phyloP scores from a whole-genome alignment of 2,797 vertebrate genomes.

The Poecilia velifera region DNA sequence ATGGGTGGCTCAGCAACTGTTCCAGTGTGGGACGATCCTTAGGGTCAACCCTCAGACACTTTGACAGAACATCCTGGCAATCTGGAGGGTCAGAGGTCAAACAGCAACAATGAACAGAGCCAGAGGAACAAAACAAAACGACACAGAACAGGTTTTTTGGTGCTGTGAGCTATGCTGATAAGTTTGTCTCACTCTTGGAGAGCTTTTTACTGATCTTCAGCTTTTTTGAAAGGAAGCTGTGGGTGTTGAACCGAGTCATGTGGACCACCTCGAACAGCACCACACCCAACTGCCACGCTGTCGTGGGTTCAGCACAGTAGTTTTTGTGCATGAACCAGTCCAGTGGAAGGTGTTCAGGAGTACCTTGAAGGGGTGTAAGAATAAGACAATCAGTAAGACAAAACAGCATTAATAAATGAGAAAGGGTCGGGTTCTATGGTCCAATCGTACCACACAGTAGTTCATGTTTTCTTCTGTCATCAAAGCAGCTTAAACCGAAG shows the following conservation, averaged over 20 bases:
- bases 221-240: neutral
- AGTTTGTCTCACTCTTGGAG: neutral
- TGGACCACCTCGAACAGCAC: conserved; percentile 28
- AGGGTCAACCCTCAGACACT: neutral
- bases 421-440: neutral
- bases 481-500: conserved; percentile 36
- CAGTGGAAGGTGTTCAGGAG: conserved; percentile 2
- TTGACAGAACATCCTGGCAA: neutral
- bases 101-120: neutral
- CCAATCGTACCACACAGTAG: conserved; percentile 1
- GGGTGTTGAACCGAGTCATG: neutral
- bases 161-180: neutral
- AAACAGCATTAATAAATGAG: neutral
- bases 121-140: neutral
- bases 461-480: neutral
- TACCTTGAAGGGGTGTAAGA: neutral
- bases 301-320: conserved; percentile 24
- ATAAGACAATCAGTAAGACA: neutral
- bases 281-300: conserved; percentile 31
- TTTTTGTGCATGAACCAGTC: neutral
- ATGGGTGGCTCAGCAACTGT: neutral
- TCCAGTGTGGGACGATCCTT: neutral
- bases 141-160: neutral
- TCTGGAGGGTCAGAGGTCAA: neutral
- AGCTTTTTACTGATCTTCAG: neutral